Evolutionary conservation across 2,113 vertebrate species (phyloP).

Genomic region (Carassius gibelio): DNA sequence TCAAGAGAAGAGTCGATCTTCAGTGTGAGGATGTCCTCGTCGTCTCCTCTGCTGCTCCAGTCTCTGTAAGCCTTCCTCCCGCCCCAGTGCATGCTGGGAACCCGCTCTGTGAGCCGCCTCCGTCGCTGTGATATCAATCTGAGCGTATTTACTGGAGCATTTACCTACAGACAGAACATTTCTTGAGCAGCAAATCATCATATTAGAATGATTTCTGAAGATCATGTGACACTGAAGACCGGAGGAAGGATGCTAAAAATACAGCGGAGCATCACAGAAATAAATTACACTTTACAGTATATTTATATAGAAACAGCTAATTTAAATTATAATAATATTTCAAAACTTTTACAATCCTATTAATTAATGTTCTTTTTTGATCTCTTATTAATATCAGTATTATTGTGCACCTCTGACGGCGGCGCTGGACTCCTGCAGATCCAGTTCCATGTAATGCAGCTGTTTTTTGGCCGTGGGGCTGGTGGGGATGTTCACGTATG

Average conservation of each 20-base stretch:
- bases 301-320: too few species aligned
- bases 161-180: conserved; percentile 70
- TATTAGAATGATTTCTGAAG: too few species aligned
- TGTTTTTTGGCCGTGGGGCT: conserved; percentile 85
- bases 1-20: background rate
- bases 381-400: background rate
- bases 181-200: too few species aligned
- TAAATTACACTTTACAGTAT: too few species aligned
- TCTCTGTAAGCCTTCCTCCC: conserved; percentile 84
- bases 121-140: conserved; percentile 86
- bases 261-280: too few species aligned
- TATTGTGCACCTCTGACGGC: conserved; percentile 74
- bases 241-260: too few species aligned
- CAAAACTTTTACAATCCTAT: too few species aligned
- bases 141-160: conserved; percentile 80
- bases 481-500: conserved; percentile 87
- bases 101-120: conserved; percentile 88
- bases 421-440: conserved; percentile 77
- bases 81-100: conserved; percentile 80
- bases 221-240: too few species aligned
- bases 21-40: conserved; percentile 53
- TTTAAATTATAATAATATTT: too few species aligned
- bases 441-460: conserved; percentile 90
- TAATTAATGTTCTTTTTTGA: background rate
- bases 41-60: conserved; percentile 78